Evolutionary conservation across 1,140 invertebrate species (phyloP).

Genomic region (Trichonephila clavata): DNA sequence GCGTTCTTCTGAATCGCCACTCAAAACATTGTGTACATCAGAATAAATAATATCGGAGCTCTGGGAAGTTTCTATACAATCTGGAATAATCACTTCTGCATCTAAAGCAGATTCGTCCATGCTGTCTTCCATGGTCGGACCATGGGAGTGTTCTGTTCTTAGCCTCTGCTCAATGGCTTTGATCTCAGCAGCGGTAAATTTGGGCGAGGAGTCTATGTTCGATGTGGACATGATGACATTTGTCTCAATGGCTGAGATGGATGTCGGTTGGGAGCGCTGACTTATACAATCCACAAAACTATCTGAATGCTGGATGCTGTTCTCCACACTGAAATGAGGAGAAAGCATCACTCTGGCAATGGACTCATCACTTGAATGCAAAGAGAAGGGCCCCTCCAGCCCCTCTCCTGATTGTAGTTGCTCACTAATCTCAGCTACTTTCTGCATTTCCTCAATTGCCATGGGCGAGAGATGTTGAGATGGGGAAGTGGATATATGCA

Average conservation of each 20-base stretch:
- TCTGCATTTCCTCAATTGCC: conserved; percentile 71
- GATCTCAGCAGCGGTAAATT: conserved; percentile 64
- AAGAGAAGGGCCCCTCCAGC: conserved; percentile 31
- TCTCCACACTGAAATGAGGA: conserved; percentile 42
- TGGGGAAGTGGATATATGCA: conserved; percentile 64
- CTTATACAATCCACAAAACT: conserved; percentile 55
- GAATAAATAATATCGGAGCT: conserved; percentile 69
- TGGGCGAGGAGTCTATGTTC: conserved; percentile 57
- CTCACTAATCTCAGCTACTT: conserved; percentile 71
- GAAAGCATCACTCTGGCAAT: conserved; percentile 56
- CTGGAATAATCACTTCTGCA: conserved; percentile 71
- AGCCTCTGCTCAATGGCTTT: conserved; percentile 70
- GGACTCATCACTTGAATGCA: conserved; percentile 64
- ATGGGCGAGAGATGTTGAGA: conserved; percentile 46
- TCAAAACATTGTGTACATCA: conserved; percentile 61
- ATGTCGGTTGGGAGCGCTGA: conserved; percentile 61
- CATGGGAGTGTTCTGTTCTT: conserved; percentile 16
- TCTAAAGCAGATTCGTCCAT: conserved; percentile 37
- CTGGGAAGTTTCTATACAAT: conserved; percentile 66
- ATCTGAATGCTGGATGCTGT: conserved; percentile 48
- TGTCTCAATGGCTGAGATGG: conserved; percentile 70
- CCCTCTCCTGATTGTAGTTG: conserved; percentile 46
- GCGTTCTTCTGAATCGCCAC: conserved; percentile 28
- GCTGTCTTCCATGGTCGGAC: conserved; percentile 26
- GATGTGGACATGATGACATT: conserved; percentile 75